Conservation (phyloP, 2,113 vertebrate species). For the Caretta caretta region DNA sequence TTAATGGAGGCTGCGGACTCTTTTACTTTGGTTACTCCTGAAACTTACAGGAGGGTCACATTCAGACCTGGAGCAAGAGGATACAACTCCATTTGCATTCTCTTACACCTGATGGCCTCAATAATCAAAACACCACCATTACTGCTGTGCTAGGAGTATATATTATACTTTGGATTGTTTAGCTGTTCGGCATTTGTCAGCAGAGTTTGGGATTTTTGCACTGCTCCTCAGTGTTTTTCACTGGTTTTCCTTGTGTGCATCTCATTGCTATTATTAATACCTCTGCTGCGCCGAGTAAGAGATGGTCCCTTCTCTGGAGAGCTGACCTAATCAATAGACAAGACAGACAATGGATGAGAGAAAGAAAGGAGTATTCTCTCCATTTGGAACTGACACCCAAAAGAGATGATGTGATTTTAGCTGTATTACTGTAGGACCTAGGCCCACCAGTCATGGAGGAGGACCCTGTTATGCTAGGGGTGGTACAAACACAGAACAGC, state of each 20-base stretch:
- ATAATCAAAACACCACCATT: neutral
- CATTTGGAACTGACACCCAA: neutral
- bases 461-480: neutral
- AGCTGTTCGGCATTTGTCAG: neutral
- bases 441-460: neutral
- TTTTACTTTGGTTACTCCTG: conserved; percentile 28
- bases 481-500: neutral
- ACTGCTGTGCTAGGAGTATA: neutral
- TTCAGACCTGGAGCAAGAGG: conserved; percentile 22
- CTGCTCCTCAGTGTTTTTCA: neutral
- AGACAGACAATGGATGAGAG: neutral
- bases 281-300: neutral
- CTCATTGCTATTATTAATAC: neutral
- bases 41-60: conserved; percentile 31
- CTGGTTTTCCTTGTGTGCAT: conserved; percentile 20
- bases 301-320: neutral
- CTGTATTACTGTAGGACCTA: neutral
- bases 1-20: neutral
- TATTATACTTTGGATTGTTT: neutral
- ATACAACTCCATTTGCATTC: conserved; percentile 30
- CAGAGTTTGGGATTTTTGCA: conserved; percentile 23
- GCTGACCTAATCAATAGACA: rapidly evolving
- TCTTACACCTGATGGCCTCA: conserved; percentile 35
- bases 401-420: neutral
- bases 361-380: neutral